Conservation (phyloP, 2,888 invertebrate genomes). For the Sepiola atlantica region DNA sequence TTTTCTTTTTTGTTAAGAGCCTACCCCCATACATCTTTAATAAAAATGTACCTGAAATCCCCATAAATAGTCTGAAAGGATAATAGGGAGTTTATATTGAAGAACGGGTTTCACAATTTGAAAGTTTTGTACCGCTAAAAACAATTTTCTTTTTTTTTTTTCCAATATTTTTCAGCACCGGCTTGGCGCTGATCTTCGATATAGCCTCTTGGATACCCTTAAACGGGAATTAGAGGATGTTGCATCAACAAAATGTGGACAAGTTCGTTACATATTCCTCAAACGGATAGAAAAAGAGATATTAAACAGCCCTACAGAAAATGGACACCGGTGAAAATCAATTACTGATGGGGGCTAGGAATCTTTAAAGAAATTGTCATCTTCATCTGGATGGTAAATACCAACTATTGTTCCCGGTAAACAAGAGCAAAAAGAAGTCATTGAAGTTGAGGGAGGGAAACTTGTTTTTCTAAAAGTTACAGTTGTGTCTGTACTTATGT, state of each 20-base stretch:
- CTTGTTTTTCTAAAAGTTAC: no score
- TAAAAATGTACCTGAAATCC: no score
- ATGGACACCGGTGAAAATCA: neutral
- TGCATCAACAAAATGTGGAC: constrained; percentile 81
- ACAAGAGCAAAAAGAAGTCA: neutral
- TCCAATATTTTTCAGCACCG: constrained; percentile 78
- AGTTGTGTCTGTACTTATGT: no score
- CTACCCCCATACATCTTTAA: no score
- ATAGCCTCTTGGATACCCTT: constrained; percentile 80
- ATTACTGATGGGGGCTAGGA: neutral
- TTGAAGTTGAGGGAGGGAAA: neutral
- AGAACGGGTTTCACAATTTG: no score
- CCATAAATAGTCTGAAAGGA: no score
- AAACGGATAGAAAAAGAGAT: constrained; percentile 52
- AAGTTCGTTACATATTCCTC: constrained; percentile 78
- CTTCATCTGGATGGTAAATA: neutral
- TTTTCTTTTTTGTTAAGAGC: no score
- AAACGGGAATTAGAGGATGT: constrained; percentile 78
- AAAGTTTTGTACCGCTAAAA: no score
- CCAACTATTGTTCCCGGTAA: neutral
- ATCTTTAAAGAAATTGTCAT: neutral
- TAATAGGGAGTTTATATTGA: no score
- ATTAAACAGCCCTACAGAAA: constrained; percentile 8
- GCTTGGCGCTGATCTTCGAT: constrained; percentile 81
- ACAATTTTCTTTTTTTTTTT: neutral